Percentiles rank a stretch among this genome's conserved stretches.
Evolutionary conservation across 2,888 invertebrate genomes (phyloP).

Genomic region (Peribatodes rhomboidaria): DNA sequence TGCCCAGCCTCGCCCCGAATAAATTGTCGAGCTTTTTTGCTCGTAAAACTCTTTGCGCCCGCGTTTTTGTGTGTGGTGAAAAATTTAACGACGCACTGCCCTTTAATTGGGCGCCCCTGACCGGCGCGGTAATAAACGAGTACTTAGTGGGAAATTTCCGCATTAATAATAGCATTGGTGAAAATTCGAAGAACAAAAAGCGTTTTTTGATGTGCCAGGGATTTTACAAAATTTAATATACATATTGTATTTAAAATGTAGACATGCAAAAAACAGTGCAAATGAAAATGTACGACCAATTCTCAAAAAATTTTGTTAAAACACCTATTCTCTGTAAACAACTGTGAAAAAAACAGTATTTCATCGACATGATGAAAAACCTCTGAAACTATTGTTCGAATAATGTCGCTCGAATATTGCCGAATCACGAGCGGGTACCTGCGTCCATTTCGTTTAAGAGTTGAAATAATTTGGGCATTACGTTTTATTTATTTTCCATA

Average conservation of each 20-base stretch:
- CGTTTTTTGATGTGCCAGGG: not conserved
- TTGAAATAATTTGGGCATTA: conserved; percentile 78
- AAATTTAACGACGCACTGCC: conserved; percentile 46
- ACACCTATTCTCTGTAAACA: not conserved
- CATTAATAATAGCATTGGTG: conserved; percentile 3
- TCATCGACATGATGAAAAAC: conserved; percentile 59
- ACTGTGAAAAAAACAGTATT: not conserved
- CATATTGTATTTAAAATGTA: not conserved
- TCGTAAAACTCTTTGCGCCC: conserved; percentile 68
- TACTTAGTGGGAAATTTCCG: conserved; percentile 25
- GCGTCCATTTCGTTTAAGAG: conserved; percentile 73
- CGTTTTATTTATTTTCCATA: conserved; percentile 80
- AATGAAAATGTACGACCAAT: too few relatives aligned
- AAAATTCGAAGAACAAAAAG: not conserved
- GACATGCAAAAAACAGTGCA: not conserved
- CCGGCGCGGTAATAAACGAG: conserved; percentile 34
- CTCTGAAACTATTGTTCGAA: conserved; percentile 68
- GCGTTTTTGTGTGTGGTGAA: conserved; percentile 63
- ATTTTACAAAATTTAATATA: not conserved
- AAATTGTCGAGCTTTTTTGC: conserved; percentile 84
- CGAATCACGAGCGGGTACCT: conserved; percentile 63
- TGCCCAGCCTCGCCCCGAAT: conserved; percentile 81
- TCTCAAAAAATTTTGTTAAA: not conserved
- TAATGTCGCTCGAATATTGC: conserved; percentile 58
- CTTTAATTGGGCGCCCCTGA: conserved; percentile 45